A percentile compares a stretch with the other conserved stretches of the same genome.
Conservation (phyloP, 2,888 invertebrate genomes). For the Drosophila leonis region DNA sequence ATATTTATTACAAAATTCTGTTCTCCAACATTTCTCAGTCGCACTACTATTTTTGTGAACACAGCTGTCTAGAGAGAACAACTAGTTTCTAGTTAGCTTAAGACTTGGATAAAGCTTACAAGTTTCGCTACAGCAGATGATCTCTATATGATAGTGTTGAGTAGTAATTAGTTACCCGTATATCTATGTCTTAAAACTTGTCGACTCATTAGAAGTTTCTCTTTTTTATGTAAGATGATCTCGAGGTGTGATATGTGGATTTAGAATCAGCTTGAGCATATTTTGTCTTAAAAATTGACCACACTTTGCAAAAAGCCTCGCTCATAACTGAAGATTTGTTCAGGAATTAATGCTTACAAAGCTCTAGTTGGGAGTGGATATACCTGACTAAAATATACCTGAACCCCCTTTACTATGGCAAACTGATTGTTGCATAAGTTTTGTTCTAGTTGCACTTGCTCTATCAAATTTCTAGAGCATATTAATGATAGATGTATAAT, state of each 20-base stretch:
- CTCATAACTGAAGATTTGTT: not conserved
- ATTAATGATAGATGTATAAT: too few relatives aligned
- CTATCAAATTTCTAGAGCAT: too few relatives aligned
- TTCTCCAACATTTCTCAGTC: too few relatives aligned
- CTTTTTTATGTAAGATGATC: conserved; percentile 1
- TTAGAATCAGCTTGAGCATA: not conserved
- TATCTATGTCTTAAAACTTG: not conserved
- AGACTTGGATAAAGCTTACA: not conserved
- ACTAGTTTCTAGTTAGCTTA: not conserved
- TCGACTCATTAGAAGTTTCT: conserved; percentile 6
- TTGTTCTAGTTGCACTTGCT: too few relatives aligned
- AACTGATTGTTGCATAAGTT: not conserved
- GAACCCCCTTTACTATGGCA: not conserved
- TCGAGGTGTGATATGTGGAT: not conserved
- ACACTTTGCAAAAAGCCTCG: not conserved
- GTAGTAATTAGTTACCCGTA: conserved; percentile 1
- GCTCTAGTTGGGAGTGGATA: not conserved
- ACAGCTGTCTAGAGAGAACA: too few relatives aligned
- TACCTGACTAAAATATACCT: not conserved
- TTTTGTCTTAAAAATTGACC: not conserved
- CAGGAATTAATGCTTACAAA: too few relatives aligned
- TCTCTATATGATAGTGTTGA: not conserved
- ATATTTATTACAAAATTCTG: too few relatives aligned
- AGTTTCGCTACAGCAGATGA: conserved; percentile 2
- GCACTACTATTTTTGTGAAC: too few relatives aligned